Evolutionary conservation across 2,888 invertebrate species (phyloP).

Genomic region (Malthinus flaveolus): DNA sequence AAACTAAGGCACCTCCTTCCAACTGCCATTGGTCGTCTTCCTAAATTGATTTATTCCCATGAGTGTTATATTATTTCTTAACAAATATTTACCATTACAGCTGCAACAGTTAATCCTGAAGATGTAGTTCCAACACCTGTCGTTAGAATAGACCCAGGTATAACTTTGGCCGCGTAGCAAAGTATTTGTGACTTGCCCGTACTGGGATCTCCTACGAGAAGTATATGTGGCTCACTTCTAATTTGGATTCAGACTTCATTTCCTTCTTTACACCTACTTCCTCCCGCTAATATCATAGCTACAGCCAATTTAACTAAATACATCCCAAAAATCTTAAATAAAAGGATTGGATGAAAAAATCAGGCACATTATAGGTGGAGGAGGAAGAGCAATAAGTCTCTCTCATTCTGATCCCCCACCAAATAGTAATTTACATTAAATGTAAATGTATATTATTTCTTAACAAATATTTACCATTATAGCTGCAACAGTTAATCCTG

Average conservation of each 20-base stretch:
- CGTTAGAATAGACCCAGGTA: constrained; percentile 77
- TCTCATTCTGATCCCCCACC: too few species aligned
- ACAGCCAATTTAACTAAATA: constrained; percentile 86
- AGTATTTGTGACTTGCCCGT: constrained; percentile 88
- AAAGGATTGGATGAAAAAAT: too few species aligned
- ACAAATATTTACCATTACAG: constrained; percentile 66
- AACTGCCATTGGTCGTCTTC: constrained; percentile 89
- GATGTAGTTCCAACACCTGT: constrained; percentile 85
- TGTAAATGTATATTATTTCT: too few species aligned
- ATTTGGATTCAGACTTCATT: constrained; percentile 46
- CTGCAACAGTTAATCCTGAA: constrained; percentile 88
- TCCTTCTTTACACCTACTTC: constrained; percentile 57
- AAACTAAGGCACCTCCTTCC: constrained; percentile 86
- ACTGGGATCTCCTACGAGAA: constrained; percentile 87
- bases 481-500: too few species aligned
- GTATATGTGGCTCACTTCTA: constrained; percentile 81
- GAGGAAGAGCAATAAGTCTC: too few species aligned
- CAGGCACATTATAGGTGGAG: too few species aligned
- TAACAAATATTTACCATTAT: constrained; percentile 55
- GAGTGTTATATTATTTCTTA: neutral
- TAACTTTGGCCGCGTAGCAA: constrained; percentile 68
- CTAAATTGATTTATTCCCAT: constrained; percentile 55
- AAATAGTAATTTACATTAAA: too few species aligned
- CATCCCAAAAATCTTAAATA: constrained; percentile 78
- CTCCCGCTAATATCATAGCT: constrained; percentile 67